Conservation (phyloP, 2,113 vertebrate genomes). For the Prietella phreatophila region DNA sequence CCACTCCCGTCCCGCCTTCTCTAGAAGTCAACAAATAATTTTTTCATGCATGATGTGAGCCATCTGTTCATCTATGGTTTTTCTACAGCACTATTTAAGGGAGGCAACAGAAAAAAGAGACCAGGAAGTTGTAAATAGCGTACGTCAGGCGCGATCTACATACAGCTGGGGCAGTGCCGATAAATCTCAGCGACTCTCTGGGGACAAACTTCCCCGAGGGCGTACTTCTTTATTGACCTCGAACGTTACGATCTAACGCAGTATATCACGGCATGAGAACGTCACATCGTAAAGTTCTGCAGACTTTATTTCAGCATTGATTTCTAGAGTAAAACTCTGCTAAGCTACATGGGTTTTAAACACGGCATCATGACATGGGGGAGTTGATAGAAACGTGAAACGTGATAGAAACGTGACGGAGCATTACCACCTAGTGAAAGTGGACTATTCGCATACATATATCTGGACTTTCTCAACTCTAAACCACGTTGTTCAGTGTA, state of each 20-base stretch:
- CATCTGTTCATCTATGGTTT: conserved; percentile 35
- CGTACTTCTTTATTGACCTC: conserved; percentile 24
- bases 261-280: conserved; percentile 1
- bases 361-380: neutral
- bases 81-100: conserved; percentile 27
- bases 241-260: conserved; percentile 11
- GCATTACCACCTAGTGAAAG: neutral
- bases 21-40: conserved; percentile 44
- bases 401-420: neutral
- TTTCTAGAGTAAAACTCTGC: conserved; percentile 2
- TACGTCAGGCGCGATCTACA: conserved; percentile 31
- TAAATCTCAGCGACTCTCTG: neutral
- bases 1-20: neutral
- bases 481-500: neutral
- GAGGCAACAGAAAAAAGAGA: conserved; percentile 23
- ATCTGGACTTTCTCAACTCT: neutral
- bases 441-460: neutral
- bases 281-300: neutral
- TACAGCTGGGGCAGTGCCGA: neutral
- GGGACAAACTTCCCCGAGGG: neutral
- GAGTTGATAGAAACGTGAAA: no score
- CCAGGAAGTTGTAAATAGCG: conserved; percentile 14
- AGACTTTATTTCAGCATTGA: conserved; percentile 14
- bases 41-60: conserved; percentile 55
- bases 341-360: neutral